Evolutionary conservation across 2,888 invertebrate species (phyloP), one percentile per base, ranked within the genome.

Genomic region (Lochmaea capreae): DNA sequence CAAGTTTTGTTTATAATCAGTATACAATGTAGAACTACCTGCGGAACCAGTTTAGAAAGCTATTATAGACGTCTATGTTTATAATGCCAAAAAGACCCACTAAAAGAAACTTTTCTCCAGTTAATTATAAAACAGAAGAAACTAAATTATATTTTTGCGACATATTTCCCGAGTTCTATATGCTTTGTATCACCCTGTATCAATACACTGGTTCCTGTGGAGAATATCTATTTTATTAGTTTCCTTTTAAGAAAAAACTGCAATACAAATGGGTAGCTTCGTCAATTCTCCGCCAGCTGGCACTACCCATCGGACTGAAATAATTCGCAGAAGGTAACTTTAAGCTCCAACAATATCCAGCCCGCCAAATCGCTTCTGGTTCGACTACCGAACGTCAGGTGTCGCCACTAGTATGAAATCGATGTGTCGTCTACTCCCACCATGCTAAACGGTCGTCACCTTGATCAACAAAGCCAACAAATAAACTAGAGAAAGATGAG

Each of bases 381-480:
- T 72, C 71, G 46, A 10, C 68, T 59, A 65, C 9, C 11, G n/a
- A 18, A 42, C 33, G 42, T 12, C 62, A 74, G 74, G 71, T 74
- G 74, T 65, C 74, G 71, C 22, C 46, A 74, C 68, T 58, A 33
- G 61, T 58, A 42, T 2, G 18, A 63, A 63, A 63, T 63, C 62
- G 43, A 63, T 63, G 43, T 43, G 43, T 9, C 5, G 18, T 63
- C 33, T 61, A 57, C 26, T 26, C 62, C 43, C 39, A 18, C 61
- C 16, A n/a, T 14, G 5, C 33, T 4, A 9, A 62, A 22, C n/a
- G 49, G 11, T 42, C 83, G 80, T 85, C 83, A 85, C 86, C 86
- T 85, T 85, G 86, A 82, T 54, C 83, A 85, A 86, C 85, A 84
- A 81, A 73, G 62, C 52, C 82, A 76, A 71, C 59, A 46, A 59